phyloP scores from a whole-genome alignment of 2,113 vertebrate genomes.

The Cheirogaleus medius region DNA sequence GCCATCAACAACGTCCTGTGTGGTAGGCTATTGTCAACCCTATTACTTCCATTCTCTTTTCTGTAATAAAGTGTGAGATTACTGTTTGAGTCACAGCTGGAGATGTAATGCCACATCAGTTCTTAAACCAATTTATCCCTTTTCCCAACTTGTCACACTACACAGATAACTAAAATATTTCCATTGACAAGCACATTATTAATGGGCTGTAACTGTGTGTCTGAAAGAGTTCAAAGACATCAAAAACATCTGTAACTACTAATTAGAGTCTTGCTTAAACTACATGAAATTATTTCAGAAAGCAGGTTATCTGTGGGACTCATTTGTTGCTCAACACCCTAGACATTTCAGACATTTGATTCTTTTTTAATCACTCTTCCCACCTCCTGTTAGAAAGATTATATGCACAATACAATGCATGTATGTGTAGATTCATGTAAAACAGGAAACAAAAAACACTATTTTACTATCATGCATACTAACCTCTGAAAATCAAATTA shows the following conservation, averaged over 20 bases:
- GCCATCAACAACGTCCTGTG: background rate
- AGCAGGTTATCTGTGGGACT: background rate
- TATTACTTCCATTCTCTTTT: conserved; percentile 27
- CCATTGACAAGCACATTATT: conserved; percentile 48
- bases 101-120: background rate
- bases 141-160: conserved; percentile 1
- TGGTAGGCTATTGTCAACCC: background rate
- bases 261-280: conserved; percentile 55
- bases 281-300: conserved; percentile 42
- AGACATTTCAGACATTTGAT: conserved; percentile 8
- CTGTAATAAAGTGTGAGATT: conserved; percentile 34
- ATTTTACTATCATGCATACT: background rate
- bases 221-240: conserved; percentile 65
- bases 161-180: conserved; percentile 62
- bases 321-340: conserved; percentile 2
- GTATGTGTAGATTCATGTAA: background rate
- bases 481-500: conserved; percentile 40
- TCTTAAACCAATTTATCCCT: conserved; percentile 43
- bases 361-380: conserved; percentile 33
- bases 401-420: background rate
- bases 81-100: conserved; percentile 3
- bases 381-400: background rate
- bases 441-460: background rate
- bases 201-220: conserved; percentile 50
- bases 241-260: conserved; percentile 51